Conservation (phyloP, 2,797 vertebrate genomes). For the Cossypha caffra region DNA sequence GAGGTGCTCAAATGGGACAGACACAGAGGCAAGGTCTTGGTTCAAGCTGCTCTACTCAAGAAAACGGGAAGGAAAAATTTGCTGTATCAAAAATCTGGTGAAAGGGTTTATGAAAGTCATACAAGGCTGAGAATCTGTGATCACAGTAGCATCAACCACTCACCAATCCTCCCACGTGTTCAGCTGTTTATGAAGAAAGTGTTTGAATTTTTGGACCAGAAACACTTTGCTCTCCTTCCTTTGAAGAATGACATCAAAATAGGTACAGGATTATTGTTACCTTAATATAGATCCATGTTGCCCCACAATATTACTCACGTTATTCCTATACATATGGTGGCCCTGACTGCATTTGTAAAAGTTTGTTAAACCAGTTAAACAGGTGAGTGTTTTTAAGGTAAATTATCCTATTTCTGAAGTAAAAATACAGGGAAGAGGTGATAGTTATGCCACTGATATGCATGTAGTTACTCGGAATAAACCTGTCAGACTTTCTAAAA, state of each 20-base stretch:
- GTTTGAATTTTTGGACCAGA: not conserved
- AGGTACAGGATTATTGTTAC: not conserved
- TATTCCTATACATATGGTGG: not conserved
- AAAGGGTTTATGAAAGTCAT: not conserved
- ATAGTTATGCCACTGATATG: not conserved
- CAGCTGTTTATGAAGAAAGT: not conserved
- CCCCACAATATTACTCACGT: not conserved
- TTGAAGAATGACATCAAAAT: not conserved
- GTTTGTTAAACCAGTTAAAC: not conserved
- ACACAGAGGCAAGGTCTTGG: not conserved
- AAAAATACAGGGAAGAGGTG: not conserved
- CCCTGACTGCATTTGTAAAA: not conserved
- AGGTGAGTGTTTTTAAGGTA: not conserved
- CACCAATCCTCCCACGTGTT: fast-evolving
- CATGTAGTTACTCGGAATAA: not conserved
- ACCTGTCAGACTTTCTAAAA: not conserved
- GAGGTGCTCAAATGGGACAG: not conserved
- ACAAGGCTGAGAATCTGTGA: not conserved
- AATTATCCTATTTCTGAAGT: not conserved
- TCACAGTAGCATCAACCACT: not conserved
- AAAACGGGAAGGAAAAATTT: not conserved
- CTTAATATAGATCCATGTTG: not conserved
- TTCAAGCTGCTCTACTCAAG: not conserved
- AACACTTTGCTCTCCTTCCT: not conserved
- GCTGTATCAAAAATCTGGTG: not conserved